phyloP scores from a whole-genome alignment of 2,797 vertebrate genomes.

The Lepilemur ruficaudatus region DNA sequence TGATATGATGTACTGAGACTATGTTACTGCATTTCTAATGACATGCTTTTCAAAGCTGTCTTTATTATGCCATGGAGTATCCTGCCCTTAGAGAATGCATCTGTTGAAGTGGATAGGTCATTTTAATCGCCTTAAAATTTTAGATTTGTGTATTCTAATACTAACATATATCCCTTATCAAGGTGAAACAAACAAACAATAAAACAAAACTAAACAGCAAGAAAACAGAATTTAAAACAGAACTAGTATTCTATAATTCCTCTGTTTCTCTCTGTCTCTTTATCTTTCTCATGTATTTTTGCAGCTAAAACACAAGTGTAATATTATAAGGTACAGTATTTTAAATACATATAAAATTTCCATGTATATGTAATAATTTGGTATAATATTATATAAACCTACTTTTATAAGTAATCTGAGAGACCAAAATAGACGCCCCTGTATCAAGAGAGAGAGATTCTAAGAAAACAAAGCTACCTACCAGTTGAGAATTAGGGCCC shows the following conservation, averaged over 20 bases:
- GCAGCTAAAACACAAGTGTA: not conserved
- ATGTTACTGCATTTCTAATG: slow-evolving; percentile 32
- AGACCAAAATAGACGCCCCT: not conserved
- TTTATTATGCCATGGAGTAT: not conserved
- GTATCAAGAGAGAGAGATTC: not conserved
- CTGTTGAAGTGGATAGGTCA: slow-evolving; percentile 36
- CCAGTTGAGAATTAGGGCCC: not conserved
- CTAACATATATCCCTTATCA: not conserved
- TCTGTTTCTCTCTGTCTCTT: not conserved
- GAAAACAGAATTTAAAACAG: not conserved
- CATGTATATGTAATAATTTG: not conserved
- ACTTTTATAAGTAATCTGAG: not conserved
- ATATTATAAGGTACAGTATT: not conserved
- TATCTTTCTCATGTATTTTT: not conserved
- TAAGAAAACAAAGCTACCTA: not conserved
- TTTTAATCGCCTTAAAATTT: slow-evolving; percentile 22
- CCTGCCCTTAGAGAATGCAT: slow-evolving; percentile 4
- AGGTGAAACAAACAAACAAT: not conserved
- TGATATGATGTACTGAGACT: slow-evolving; percentile 46
- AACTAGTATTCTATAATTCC: not conserved
- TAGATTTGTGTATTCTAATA: not conserved
- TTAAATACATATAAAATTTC: not conserved
- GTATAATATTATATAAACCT: not conserved
- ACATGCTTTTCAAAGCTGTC: not conserved
- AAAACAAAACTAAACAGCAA: not conserved